Evolutionary conservation across 2,888 invertebrate genomes (phyloP).

Genomic region (Ecliptopera silaceata): DNA sequence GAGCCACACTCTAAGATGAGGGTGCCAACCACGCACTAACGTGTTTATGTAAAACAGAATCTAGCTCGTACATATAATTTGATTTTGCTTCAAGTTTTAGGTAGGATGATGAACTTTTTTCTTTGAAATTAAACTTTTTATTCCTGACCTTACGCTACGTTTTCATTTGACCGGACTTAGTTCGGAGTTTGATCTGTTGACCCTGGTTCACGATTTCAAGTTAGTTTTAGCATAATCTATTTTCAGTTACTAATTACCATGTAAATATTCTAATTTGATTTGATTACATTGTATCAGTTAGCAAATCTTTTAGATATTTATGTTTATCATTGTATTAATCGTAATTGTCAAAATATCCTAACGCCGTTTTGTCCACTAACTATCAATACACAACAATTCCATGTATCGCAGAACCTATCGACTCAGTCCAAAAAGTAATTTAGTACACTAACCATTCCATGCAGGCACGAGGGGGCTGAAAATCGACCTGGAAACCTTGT

Average conservation of each 20-base stretch:
- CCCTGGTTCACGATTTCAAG: no score
- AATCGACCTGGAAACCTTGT: conserved; percentile 37
- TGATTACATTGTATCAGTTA: no score
- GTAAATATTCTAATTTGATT: no score
- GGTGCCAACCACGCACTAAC: conserved; percentile 47
- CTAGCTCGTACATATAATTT: conserved; percentile 32
- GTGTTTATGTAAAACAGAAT: conserved; percentile 55
- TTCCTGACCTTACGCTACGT: conserved; percentile 12
- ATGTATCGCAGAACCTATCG: neutral
- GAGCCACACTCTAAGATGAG: conserved; percentile 38
- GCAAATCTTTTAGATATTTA: no score
- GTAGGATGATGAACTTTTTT: conserved; percentile 1
- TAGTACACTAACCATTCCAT: conserved; percentile 21
- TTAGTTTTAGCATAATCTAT: no score
- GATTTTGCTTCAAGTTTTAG: neutral
- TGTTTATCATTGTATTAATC: no score
- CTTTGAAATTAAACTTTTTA: conserved; percentile 4
- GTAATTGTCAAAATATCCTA: no score
- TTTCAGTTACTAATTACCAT: no score
- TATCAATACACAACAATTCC: no score
- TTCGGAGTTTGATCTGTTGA: neutral
- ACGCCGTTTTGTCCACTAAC: no score
- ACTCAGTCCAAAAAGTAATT: conserved; percentile 17
- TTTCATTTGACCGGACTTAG: neutral
- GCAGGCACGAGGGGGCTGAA: conserved; percentile 26